phyloP scores from a whole-genome alignment of 2,797 vertebrate species.

The Coilia nasus region DNA sequence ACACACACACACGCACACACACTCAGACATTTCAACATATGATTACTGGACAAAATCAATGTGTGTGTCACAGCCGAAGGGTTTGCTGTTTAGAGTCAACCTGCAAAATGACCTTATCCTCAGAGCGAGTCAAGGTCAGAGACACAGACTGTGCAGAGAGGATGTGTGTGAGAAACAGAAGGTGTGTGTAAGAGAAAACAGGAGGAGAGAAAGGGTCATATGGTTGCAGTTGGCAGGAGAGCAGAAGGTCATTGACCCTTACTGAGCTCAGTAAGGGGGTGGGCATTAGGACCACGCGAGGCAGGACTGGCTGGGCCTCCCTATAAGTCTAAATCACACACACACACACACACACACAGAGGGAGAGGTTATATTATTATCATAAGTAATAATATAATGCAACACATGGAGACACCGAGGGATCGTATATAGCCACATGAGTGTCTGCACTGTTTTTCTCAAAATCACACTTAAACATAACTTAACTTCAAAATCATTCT shows the following conservation, averaged over 20 bases:
- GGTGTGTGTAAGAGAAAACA: background rate
- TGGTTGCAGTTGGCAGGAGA: conserved; percentile 53
- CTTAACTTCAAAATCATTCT: background rate
- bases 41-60: background rate
- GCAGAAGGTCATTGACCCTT: background rate
- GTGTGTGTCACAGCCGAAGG: background rate
- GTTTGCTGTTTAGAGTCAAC: conserved; percentile 10
- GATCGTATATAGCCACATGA: conserved; percentile 31
- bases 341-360: conserved; percentile 72
- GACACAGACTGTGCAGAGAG: background rate
- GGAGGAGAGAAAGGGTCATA: background rate
- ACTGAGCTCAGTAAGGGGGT: background rate
- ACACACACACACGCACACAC: background rate
- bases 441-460: conserved; percentile 74
- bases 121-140: background rate
- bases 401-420: conserved; percentile 52
- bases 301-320: conserved; percentile 68
- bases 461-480: conserved; percentile 81
- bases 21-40: background rate
- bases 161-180: conserved; percentile 3
- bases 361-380: conserved; percentile 66
- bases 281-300: conserved; percentile 58
- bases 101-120: conserved; percentile 44
- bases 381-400: conserved; percentile 49
- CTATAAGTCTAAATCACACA: conserved; percentile 52